A percentile compares a stretch with the other conserved stretches of the same genome.
These are phyloP conservation scores for Morelia viridis DNA, from an alignment of 2,797 vertebrate species.

Conservation along the genomic window DNA sequence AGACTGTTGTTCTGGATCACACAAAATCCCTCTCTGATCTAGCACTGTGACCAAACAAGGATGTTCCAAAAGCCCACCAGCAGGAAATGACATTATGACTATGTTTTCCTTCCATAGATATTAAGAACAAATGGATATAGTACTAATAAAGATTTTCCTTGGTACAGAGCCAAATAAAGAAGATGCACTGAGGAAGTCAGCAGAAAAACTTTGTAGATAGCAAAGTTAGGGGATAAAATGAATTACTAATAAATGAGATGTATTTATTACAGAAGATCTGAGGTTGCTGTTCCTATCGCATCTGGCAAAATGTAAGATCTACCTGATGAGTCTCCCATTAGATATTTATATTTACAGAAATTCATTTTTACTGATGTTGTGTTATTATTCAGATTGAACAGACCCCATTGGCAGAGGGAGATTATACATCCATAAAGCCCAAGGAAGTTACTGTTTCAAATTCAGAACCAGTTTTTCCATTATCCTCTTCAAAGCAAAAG, in stretches of 20 bases:
- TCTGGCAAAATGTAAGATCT: slow-evolving; percentile 2
- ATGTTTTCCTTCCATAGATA: not conserved
- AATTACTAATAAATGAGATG: not conserved
- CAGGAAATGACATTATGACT: not conserved
- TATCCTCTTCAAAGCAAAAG: slow-evolving; percentile 49
- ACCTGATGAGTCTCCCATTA: slow-evolving; percentile 19
- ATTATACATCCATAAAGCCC: not conserved
- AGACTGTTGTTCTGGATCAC: not conserved
- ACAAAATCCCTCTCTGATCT: not conserved
- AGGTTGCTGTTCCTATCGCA: not conserved
- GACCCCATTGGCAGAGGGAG: slow-evolving; percentile 21
- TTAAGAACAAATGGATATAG: not conserved
- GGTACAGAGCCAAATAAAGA: not conserved
- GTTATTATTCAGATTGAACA: slow-evolving; percentile 37
- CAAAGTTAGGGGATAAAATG: not conserved
- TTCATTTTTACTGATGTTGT: slow-evolving; percentile 16
- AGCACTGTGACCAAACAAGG: not conserved
- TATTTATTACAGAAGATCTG: not conserved
- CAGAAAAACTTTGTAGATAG: not conserved
- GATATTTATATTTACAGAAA: slow-evolving; percentile 26
- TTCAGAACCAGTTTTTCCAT: slow-evolving; percentile 50
- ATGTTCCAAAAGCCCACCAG: not conserved
- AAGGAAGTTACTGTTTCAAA: slow-evolving; percentile 57
- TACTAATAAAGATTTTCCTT: not conserved
- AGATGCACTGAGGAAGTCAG: not conserved